Conservation (phyloP, 92 coral and sea anemone species). For the Paramuricea clavata region DNA sequence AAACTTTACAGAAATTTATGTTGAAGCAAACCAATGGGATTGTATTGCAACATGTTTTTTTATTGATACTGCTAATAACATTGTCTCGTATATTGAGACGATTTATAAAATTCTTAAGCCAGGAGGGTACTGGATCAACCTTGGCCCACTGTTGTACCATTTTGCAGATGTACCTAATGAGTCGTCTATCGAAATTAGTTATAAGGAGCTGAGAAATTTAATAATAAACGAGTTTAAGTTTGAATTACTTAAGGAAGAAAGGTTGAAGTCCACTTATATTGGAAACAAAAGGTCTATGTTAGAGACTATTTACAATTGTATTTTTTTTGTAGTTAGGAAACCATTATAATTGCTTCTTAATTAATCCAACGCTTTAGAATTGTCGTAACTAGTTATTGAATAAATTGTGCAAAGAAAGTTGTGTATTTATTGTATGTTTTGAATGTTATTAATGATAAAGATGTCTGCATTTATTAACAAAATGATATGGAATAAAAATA, state of each 20-base stretch:
- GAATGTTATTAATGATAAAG: neutral
- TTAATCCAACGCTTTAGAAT: neutral
- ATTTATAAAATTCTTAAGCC: constrained; percentile 88
- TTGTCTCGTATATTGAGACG: constrained; percentile 89
- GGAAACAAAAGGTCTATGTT: constrained; percentile 88
- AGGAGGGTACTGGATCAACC: constrained; percentile 95
- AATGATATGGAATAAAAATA: neutral
- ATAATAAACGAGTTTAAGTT: constrained; percentile 78
- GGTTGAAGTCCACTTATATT: constrained; percentile 86
- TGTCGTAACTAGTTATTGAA: neutral
- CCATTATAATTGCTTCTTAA: constrained; percentile 56
- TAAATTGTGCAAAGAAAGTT: neutral
- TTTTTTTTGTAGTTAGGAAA: constrained; percentile 91
- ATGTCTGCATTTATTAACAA: neutral
- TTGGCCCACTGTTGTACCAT: constrained; percentile 93
- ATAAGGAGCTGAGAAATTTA: constrained; percentile 85
- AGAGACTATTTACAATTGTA: constrained; percentile 85
- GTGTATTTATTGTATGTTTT: neutral
- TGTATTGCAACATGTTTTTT: constrained; percentile 94
- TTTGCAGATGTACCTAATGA: constrained; percentile 92
- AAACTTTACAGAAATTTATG: constrained; percentile 86
- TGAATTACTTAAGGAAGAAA: constrained; percentile 86
- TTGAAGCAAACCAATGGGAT: constrained; percentile 84
- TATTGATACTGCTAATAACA: constrained; percentile 93
- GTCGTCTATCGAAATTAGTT: constrained; percentile 90